Evolutionary conservation across 2,888 invertebrate genomes (phyloP).

Genomic region (Ectemnius continuus): DNA sequence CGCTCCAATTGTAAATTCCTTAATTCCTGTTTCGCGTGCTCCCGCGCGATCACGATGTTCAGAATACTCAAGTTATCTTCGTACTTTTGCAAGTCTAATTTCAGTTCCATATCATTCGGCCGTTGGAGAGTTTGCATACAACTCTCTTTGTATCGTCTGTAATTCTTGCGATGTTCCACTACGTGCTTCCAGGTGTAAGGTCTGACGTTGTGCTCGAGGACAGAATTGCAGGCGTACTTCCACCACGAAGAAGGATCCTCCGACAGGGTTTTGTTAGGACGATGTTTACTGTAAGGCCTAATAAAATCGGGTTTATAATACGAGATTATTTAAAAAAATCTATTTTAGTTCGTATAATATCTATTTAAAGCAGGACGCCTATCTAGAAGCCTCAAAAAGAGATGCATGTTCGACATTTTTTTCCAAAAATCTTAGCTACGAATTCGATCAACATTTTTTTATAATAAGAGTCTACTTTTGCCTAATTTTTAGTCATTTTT

Average conservation of each 20-base stretch:
- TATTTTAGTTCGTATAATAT: no score
- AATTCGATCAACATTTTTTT: no score
- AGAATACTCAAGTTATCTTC: constrained; percentile 87
- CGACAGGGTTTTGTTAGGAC: constrained; percentile 81
- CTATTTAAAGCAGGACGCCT: no score
- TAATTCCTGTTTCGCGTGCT: constrained; percentile 86
- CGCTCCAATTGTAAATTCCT: constrained; percentile 43
- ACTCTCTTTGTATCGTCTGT: constrained; percentile 84
- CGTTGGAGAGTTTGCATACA: constrained; percentile 86
- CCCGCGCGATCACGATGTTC: constrained; percentile 88
- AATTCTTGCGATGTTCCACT: constrained; percentile 84
- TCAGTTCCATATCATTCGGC: constrained; percentile 86
- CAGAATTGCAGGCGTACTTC: constrained; percentile 86
- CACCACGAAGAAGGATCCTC: constrained; percentile 86
- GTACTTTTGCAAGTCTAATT: constrained; percentile 85
- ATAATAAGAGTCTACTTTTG: no score
- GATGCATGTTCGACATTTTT: no score
- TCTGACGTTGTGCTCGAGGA: constrained; percentile 85
- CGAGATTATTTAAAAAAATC: background rate
- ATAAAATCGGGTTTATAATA: background rate
- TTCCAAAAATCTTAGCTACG: no score
- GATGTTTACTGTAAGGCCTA: constrained; percentile 80
- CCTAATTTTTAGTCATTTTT: no score
- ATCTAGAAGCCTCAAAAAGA: no score
- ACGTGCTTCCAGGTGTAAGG: constrained; percentile 88